Evolutionary conservation across 2,113 vertebrate species (phyloP), one percentile per base, ranked within the genome.

Genomic region (Plectropomus leopardus): DNA sequence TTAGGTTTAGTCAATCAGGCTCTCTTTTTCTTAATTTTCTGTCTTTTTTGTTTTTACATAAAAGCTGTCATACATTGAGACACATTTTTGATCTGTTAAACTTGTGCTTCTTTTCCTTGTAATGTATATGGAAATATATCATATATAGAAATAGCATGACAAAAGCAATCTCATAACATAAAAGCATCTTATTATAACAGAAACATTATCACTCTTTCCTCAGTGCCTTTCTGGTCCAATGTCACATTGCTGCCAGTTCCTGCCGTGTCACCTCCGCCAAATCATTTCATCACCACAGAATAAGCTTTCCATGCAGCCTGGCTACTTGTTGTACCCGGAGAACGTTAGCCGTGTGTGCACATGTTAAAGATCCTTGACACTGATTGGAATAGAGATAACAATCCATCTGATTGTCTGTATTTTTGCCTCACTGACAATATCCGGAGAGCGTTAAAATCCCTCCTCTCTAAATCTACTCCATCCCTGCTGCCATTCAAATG

Each of bases 341-440:
- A 42, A 23, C 36, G 45, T 45, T n/a, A n/a, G 5, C 4, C 15
- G 51, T 28, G 7, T 48, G 70, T 66, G 51, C 44, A 36, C 34
- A 45, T 80, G 60, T 61, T 71, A 65, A 53, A 70, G 68, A 86
- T 80, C 77, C 44, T 34, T 73, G 65, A 61, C 65, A 40, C 51
- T 80, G 80, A 84, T 84, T 83, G 55, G 74, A 74, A 50, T 6
- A 42, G 7, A 76, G 67, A 84, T 86, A 74, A 47, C 21, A 77
- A 48, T 88, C 72, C 50, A 78, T 82, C 59, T 76, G 59, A 90
- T 84, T 58, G 55, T 47, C 72, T 44, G 72, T 76, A 72, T 82
- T 84, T 83, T 76, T 80, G 71, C 87, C 81, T 84, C 61, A 50
- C 67, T 77, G 87, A 87, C 86, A 90, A 47, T 86, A 89, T 88